Conservation (phyloP, 2,888 invertebrate species). For the Amphipyra tragopoginis region DNA sequence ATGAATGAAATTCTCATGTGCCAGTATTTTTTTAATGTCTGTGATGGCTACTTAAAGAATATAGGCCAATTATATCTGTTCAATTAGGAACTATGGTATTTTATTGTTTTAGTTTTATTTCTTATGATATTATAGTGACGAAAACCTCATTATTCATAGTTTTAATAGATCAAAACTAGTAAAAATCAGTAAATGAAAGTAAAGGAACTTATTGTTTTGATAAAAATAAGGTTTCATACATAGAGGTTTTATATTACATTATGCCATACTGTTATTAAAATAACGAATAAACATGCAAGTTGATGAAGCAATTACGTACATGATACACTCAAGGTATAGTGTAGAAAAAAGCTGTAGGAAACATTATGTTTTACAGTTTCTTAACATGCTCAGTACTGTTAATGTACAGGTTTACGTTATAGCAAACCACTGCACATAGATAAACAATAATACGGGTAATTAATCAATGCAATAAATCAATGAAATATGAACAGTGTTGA, state of each 20-base stretch:
- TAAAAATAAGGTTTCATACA: too few relatives aligned
- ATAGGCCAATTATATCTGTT: not conserved
- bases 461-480: not conserved
- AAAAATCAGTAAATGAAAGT: not conserved
- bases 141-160: not conserved
- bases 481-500: not conserved
- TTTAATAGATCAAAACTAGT: not conserved
- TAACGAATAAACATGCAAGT: conserved; percentile 19
- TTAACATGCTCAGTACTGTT: conserved; percentile 8
- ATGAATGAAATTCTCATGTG: conserved; percentile 20
- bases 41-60: not conserved
- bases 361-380: conserved; percentile 11
- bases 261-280: too few relatives aligned
- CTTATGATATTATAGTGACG: not conserved
- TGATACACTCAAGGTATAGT: conserved; percentile 12
- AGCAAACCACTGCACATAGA: conserved; percentile 7
- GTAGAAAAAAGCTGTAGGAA: not conserved
- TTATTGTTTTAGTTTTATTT: not conserved
- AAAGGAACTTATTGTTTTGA: too few relatives aligned
- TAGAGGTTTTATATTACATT: too few relatives aligned
- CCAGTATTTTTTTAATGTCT: conserved; percentile 7
- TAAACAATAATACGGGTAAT: not conserved
- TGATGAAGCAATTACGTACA: conserved; percentile 23
- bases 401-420: not conserved
- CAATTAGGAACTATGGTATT: not conserved